Base-by-base conservation (phyloP, 2,113 vertebrate genomes). In the Campylomormyrus tamandua region DNA sequence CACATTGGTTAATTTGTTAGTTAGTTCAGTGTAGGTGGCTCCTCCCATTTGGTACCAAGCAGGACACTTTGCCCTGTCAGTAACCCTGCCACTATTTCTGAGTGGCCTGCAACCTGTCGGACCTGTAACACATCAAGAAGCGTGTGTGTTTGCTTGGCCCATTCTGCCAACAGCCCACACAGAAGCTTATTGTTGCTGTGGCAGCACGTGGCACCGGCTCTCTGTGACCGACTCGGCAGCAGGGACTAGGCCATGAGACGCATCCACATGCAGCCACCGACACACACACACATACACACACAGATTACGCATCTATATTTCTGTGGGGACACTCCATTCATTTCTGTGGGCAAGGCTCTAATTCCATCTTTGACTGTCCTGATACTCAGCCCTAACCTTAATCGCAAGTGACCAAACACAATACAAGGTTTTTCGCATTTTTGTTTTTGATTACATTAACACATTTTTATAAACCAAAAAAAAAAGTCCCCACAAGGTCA, bases 201-300 rank as follows among this genome's bases (percentile, higher is more conserved):
- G 52, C 53, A 62, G 52, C 21, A 27, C 80, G 4, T 46, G 39
- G 35, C 80, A 21, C n/a, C 10, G 3, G 27, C 70, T 70, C 2
- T 56, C 49, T 53, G 19, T 7, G 85, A 15, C 85, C 17, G 15
- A 17, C 13, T 1, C 7, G 19, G 39, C 3, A 21, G 39, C 1
- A 10, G 6, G 42, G 86, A 35, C 91, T 92, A 27, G 62, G 62
- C 62, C 27, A 3, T 31, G 27, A 70, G 62, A 70, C 3, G 3
- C 62, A 62, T 62, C 56, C 94, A 93, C 91, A 94, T 92, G 93
- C 94, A 94, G 93, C 94, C 92, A 93, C 2, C 31, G 31, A 53
- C 84, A 35, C 66, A 74, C 66, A 62, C 56, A 62, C 84, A 39
- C 35, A 39, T 2, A 53, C 49, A 74, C 66, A 74, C 66, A 58